phyloP scores from a whole-genome alignment of 2,113 vertebrate species.

The Tyto alba region DNA sequence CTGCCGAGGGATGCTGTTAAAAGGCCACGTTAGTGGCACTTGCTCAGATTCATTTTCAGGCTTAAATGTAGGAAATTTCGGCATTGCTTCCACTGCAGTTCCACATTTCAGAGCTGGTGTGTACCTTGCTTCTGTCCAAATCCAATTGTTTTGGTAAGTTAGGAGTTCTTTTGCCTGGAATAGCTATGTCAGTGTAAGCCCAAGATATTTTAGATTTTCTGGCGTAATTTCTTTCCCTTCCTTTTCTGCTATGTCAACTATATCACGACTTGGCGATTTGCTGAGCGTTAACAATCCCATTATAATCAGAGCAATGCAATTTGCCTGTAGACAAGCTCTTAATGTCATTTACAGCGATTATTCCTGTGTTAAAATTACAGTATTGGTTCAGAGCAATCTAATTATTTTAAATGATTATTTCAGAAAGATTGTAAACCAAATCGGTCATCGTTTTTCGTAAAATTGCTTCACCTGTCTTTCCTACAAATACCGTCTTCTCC shows the following conservation, averaged over 20 bases:
- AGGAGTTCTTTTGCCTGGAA: not conserved
- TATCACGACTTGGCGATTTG: not conserved
- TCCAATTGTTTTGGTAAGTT: not conserved
- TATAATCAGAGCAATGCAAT: constrained; percentile 31
- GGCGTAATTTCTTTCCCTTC: not conserved
- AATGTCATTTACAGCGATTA: constrained; percentile 35
- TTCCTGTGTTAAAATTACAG: not conserved
- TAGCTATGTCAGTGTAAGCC: not conserved
- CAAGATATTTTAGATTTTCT: not conserved
- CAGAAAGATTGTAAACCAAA: not conserved
- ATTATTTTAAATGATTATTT: not conserved
- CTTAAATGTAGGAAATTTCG: not conserved
- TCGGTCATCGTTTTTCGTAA: not conserved
- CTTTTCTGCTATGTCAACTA: not conserved
- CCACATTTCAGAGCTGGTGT: not conserved
- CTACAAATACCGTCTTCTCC: not conserved
- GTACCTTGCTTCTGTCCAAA: not conserved
- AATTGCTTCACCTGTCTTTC: not conserved
- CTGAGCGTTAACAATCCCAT: constrained; percentile 13
- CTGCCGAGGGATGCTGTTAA: not conserved
- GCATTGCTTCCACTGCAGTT: not conserved
- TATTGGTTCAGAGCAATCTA: not conserved
- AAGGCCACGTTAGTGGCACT: not conserved
- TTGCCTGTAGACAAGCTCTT: constrained; percentile 40
- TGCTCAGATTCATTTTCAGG: not conserved